Evolutionary conservation across 2,797 vertebrate genomes (phyloP).

Genomic region (Onychomys leucogaster): DNA sequence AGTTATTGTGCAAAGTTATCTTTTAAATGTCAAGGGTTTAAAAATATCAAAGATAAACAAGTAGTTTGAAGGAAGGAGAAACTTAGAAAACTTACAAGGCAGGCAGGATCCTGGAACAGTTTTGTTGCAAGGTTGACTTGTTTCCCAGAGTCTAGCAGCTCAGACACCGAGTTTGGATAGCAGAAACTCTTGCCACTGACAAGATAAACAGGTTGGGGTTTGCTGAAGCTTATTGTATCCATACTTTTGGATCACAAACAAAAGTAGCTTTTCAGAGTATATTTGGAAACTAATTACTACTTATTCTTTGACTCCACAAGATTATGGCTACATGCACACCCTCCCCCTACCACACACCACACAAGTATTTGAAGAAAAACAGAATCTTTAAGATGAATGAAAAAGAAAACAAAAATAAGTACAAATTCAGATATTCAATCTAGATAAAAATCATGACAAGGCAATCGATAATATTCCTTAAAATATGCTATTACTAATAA

Average conservation of each 20-base stretch:
- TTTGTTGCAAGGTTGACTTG: neutral
- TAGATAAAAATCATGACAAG: slow-evolving; percentile 68
- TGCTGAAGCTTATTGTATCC: slow-evolving; percentile 48
- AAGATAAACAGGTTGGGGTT: neutral
- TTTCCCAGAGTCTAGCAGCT: neutral
- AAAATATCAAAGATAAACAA: slow-evolving; percentile 68
- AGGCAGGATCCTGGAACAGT: neutral
- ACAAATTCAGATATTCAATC: slow-evolving; percentile 16
- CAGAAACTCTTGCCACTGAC: neutral
- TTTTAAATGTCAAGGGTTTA: slow-evolving; percentile 70
- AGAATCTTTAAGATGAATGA: slow-evolving; percentile 56
- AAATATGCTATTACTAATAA: neutral
- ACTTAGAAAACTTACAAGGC: slow-evolving; percentile 37
- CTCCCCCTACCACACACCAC: neutral
- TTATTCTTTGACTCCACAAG: neutral
- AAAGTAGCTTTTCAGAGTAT: slow-evolving; percentile 28
- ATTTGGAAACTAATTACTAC: slow-evolving; percentile 45
- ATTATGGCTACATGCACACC: neutral
- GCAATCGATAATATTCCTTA: slow-evolving; percentile 1
- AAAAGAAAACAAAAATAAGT: slow-evolving; percentile 61
- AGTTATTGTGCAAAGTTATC: slow-evolving; percentile 61
- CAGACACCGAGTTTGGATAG: neutral
- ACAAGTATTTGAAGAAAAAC: neutral
- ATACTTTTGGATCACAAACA: slow-evolving; percentile 49
- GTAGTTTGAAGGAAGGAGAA: slow-evolving; percentile 34